These are phyloP conservation scores for Lutraria lutraria DNA, from an alignment of 2,888 invertebrate species.

Conservation along the genomic window DNA sequence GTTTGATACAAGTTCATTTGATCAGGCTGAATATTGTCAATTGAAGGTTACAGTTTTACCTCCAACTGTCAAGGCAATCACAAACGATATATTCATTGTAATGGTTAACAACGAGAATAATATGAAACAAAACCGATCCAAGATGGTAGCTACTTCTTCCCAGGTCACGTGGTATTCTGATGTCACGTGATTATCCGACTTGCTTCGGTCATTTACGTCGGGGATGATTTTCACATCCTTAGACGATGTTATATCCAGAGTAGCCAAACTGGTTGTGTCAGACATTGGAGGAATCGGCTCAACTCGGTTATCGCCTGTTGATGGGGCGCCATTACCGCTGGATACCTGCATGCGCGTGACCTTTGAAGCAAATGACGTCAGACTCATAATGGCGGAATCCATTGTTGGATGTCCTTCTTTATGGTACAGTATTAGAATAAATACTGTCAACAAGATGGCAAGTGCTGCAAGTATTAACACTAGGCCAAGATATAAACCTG, in stretches of 20 bases:
- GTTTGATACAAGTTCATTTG: no score
- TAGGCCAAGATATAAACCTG: conserved; percentile 10
- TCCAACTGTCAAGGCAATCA: conserved; percentile 19
- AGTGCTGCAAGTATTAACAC: not conserved
- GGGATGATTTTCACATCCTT: not conserved
- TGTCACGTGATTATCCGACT: not conserved
- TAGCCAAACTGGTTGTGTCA: not conserved
- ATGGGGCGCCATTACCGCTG: not conserved
- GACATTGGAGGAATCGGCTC: not conserved
- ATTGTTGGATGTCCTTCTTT: conserved; percentile 18
- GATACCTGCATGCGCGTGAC: not conserved
- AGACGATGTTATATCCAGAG: not conserved
- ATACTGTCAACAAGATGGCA: not conserved
- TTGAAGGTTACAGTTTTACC: not conserved
- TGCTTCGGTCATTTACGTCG: not conserved
- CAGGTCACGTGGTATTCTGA: conserved; percentile 5
- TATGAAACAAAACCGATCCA: conserved; percentile 46
- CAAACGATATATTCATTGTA: conserved; percentile 37
- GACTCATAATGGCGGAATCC: not conserved
- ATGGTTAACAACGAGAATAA: conserved; percentile 20
- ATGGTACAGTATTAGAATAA: conserved; percentile 8
- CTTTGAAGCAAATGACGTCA: conserved; percentile 10
- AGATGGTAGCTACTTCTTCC: conserved; percentile 25
- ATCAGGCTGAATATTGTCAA: not conserved
- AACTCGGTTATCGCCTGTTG: not conserved